A percentile compares a stretch with the other conserved stretches of the same genome.
Evolutionary conservation across 64 coral and sea anemone genomes (phyloP).

Genomic region (Astreopora myriophthalma): DNA sequence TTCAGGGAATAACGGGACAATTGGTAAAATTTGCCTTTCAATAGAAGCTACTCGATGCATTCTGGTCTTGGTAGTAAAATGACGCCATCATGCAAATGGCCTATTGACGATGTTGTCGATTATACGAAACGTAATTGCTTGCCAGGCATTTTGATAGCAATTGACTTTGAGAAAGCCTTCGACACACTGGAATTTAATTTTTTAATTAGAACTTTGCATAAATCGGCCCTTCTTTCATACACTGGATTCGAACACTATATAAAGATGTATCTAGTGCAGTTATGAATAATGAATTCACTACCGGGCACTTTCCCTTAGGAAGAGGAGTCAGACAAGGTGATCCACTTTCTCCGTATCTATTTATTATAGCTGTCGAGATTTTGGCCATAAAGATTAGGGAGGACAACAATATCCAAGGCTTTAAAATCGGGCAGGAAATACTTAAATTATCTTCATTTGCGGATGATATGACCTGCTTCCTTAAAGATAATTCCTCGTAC

Average conservation of each 20-base stretch:
- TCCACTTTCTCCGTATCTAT: background rate
- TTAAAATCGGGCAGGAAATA: background rate
- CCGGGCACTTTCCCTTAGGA: background rate
- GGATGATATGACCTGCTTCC: background rate
- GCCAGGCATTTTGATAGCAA: background rate
- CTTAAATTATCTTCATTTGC: background rate
- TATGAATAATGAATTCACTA: conserved; percentile 40
- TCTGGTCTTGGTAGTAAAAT: too few species aligned
- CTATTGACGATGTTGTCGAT: background rate
- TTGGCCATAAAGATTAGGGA: background rate
- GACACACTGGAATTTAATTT: background rate
- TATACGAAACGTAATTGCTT: background rate
- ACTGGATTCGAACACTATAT: background rate
- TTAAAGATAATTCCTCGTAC: background rate
- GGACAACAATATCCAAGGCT: background rate
- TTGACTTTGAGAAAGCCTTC: conserved; percentile 50
- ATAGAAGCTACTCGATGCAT: too few species aligned
- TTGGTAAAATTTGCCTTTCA: too few species aligned
- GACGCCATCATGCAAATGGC: too few species aligned
- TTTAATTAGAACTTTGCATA: too few species aligned
- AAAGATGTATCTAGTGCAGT: background rate
- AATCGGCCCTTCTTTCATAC: background rate
- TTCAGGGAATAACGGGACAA: too few species aligned
- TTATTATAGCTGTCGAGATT: background rate
- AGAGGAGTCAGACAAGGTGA: conserved; percentile 54